phyloP scores from a whole-genome alignment of 2,888 invertebrate genomes.

The Asteroscopus sphinx region DNA sequence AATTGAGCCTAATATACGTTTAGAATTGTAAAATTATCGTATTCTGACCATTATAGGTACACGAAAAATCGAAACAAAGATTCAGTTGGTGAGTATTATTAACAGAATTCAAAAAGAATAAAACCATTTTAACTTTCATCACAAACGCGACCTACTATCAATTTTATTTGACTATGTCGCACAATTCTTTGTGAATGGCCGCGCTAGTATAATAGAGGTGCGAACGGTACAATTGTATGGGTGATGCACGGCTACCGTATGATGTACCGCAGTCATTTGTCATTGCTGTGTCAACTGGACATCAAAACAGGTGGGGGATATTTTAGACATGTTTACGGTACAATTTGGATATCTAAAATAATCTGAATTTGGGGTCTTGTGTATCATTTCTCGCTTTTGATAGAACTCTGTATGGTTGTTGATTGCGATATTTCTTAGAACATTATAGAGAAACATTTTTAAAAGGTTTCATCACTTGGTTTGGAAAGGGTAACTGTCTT shows the following conservation, averaged over 20 bases:
- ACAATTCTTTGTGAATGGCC: conserved; percentile 26
- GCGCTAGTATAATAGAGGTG: conserved; percentile 20
- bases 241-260: conserved; percentile 31
- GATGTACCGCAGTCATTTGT: conserved; percentile 51
- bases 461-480: too few relatives aligned
- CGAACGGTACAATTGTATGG: conserved; percentile 24
- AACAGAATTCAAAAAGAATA: conserved; percentile 12
- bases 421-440: too few relatives aligned
- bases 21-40: not conserved
- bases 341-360: too few relatives aligned
- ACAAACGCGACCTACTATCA: conserved; percentile 25
- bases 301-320: not conserved
- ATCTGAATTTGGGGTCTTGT: too few relatives aligned
- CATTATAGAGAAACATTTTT: too few relatives aligned
- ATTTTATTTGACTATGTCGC: conserved; percentile 25
- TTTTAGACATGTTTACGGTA: not conserved
- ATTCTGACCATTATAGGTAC: too few relatives aligned
- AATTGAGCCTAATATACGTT: too few relatives aligned
- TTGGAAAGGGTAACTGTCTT: too few relatives aligned
- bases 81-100: not conserved
- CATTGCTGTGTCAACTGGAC: conserved; percentile 12
- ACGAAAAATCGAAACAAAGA: conserved; percentile 29
- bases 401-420: too few relatives aligned
- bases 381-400: too few relatives aligned
- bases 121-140: conserved; percentile 18